phyloP scores from a whole-genome alignment of 2,888 invertebrate species.

The Caenorhabditis sp. region DNA sequence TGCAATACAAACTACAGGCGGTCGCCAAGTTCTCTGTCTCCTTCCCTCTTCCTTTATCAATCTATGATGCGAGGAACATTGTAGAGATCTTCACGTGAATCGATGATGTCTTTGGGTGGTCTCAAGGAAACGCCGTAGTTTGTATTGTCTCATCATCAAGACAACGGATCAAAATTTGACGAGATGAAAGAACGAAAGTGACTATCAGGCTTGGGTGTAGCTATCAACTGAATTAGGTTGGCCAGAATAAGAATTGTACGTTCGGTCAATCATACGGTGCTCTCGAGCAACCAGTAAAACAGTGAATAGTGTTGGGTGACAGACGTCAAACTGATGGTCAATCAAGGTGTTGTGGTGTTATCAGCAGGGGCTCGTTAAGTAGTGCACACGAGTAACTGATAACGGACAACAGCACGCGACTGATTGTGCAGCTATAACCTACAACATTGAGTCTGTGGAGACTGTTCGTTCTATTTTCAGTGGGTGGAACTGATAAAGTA shows the following conservation, averaged over 20 bases:
- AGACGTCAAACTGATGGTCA: not conserved
- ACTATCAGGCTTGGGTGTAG: too few species aligned
- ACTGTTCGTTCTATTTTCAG: not conserved
- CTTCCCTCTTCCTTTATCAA: not conserved
- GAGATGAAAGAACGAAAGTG: not conserved
- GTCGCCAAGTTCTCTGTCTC: not conserved
- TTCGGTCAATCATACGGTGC: too few species aligned
- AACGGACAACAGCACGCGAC: not conserved
- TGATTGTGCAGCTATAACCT: conserved; percentile 2
- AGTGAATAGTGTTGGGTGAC: not conserved
- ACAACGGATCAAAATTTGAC: not conserved
- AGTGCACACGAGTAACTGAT: not conserved
- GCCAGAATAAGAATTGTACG: too few species aligned
- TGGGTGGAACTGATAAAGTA: too few species aligned
- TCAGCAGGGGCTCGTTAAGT: conserved; percentile 1
- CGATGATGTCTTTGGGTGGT: not conserved
- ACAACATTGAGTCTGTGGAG: not conserved
- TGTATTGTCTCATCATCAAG: not conserved
- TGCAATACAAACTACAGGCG: conserved; percentile 7
- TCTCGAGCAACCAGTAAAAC: too few species aligned
- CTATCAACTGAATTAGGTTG: too few species aligned
- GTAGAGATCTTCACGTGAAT: not conserved
- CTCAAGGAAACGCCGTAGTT: not conserved
- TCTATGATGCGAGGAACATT: not conserved
- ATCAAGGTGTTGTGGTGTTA: not conserved